A percentile compares a stretch with the other conserved stretches of the same genome.
Evolutionary conservation across 2,797 vertebrate genomes (phyloP).

Genomic region (Neomorphus geoffroyi): DNA sequence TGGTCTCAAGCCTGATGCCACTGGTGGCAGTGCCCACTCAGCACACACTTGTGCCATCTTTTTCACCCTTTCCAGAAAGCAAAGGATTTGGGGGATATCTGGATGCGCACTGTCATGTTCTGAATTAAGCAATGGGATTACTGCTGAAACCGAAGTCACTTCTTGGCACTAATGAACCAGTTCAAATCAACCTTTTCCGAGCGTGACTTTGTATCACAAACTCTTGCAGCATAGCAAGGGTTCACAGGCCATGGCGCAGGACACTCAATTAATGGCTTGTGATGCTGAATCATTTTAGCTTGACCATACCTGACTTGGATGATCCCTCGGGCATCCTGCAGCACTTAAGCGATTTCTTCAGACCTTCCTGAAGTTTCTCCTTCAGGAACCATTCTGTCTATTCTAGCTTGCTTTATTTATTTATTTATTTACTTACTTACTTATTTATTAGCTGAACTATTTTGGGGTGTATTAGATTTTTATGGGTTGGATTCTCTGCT

Average conservation of each 20-base stretch:
- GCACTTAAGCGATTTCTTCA: not conserved
- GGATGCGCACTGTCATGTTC: fast-evolving
- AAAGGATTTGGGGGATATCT: not conserved
- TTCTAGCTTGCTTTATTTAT: not conserved
- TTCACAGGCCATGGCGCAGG: not conserved
- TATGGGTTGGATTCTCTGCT: not conserved
- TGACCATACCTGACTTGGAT: not conserved
- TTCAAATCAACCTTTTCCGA: not conserved
- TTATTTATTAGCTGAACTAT: not conserved
- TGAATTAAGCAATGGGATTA: not conserved
- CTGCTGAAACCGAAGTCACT: not conserved
- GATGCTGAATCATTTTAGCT: not conserved
- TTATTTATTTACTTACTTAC: too few relatives aligned
- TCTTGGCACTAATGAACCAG: not conserved
- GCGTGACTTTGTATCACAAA: not conserved
- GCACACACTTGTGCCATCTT: not conserved
- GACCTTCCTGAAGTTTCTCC: not conserved
- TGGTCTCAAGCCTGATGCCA: not conserved
- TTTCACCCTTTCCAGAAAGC: not conserved
- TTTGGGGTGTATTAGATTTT: not conserved
- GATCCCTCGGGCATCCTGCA: not conserved
- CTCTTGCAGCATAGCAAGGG: fast-evolving
- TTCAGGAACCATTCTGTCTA: not conserved
- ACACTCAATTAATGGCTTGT: not conserved
- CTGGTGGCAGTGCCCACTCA: not conserved